Conservation (phyloP, 2,113 vertebrate species). For the Rafetus swinhoei region DNA sequence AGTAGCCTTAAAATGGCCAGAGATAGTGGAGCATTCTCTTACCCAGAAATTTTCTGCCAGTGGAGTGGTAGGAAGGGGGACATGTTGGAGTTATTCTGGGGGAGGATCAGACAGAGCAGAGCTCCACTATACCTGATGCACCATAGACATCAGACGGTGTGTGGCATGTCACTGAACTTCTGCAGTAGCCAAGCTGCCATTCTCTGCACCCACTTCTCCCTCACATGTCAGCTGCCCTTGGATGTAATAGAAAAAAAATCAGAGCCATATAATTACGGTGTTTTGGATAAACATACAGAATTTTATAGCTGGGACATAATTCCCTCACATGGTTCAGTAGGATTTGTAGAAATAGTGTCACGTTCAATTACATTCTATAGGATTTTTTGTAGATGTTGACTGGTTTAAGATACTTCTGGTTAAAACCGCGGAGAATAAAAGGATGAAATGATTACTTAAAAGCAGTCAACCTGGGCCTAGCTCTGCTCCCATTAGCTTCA, state of each 20-base stretch:
- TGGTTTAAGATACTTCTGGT: neutral
- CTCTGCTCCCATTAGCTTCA: neutral
- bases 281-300: neutral
- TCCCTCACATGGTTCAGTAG: neutral
- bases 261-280: neutral
- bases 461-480: neutral
- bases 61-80: neutral
- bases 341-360: neutral
- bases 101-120: too few relatives aligned
- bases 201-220: fast-evolving
- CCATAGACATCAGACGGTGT: neutral
- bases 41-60: neutral
- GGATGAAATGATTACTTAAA: neutral
- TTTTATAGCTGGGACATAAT: neutral
- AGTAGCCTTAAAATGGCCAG: neutral
- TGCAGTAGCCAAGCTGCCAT: too few relatives aligned
- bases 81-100: neutral
- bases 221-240: fast-evolving
- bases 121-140: neutral
- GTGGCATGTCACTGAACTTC: neutral
- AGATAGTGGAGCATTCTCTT: neutral
- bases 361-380: neutral
- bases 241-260: neutral
- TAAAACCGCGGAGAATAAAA: neutral
- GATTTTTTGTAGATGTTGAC: neutral